Base-by-base conservation (phyloP, 2,888 invertebrate genomes). In the Melinopterus prodromus region DNA sequence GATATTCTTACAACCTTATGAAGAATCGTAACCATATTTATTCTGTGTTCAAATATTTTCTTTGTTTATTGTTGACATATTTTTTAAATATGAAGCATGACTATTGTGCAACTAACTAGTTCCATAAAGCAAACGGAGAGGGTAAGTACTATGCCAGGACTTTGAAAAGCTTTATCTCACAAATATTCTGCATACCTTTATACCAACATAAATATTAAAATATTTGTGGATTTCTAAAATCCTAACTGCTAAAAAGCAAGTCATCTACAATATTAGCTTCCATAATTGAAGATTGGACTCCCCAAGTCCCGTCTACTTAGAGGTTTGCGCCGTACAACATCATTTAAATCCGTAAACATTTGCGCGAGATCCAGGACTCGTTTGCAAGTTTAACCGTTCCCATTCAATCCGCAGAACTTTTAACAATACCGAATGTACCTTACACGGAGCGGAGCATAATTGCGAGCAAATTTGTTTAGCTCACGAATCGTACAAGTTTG, bases 401-500 rank as follows among this genome's bases (percentile, higher is more conserved):
- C 69, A 80, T 77, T 69, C 69, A 80, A 77, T 80, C 77, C 70
- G 77, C 36, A 14, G 70, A 82, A 82, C 79, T 82, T 81, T 80
- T 82, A 77, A 79, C 72, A 79, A 79, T 78, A 79, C 76, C 76
- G 35, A 6, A 26, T 53, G 53, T 53, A 53, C 53, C 53, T 53
- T 53, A 53, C 12, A 53, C 53, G 53, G 53, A 7, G 9, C 35
- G 69, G 38, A 75, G 79, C 78, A 82, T 78, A 82, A 82, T 79
- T 82, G 80, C 77, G 53, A 76, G 79, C 53, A 78, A 80, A 82
- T 82, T 80, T 80, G 80, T 82, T 80, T 80, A 80, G 77, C 77
- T 53, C 79, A 53, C 53, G 53, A 70, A 80, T 80, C 77, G 16
- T 36, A 74, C 72, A 80, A 80, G 79, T 77, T 80, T 53, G 53